Base-by-base conservation (phyloP, 2,888 invertebrate genomes). In the Melikaiella ostensackeni region DNA sequence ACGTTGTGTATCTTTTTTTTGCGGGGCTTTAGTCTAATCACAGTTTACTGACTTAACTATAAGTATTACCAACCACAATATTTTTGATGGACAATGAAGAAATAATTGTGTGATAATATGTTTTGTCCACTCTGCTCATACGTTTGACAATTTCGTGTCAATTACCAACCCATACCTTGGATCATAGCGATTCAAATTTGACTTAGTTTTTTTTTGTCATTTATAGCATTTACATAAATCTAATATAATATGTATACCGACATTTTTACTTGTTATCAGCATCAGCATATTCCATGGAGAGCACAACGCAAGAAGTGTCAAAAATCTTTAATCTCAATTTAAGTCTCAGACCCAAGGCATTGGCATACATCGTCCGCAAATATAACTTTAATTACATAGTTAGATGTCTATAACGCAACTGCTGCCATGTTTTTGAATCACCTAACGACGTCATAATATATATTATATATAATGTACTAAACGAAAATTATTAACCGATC, bases 21-120 rank as follows among this genome's bases (percentile, higher is more conserved):
- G 83, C 83, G 83, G 86, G 85, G 85, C 84, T 88, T 86, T 86
- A 86, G 84, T 87, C 88, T 88, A 89, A 88, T 90, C 88, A 90
- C 88, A 90, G 88, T 89, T 89, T 88, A 88, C 87, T 86, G 85
- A 86, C 85, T 86, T 86, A 88, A 89, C 86, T 86, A 42, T 16
- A 86, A 88, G 84, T 83, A 83, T 85, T 85, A 85, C 83, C 86
- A 85, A 83, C 84, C 86, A 85, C 84, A 84, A 84, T 84, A 80
- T 80, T 80, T 79, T 84, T 82, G 83, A 83, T 82, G 81, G 83
- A 85, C 80, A 83, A 78, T 85, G 79, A 76, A 81, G 81, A 85
- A 79, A 82, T 82, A 87, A 84, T 83, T 81, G 80, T 83, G 82
- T 86, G 82, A 84, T 84, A 82, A 83, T 84, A 84, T 83, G 82